Base-by-base conservation (phyloP, 1,140 invertebrate species). In the Eubasilissa regina region DNA sequence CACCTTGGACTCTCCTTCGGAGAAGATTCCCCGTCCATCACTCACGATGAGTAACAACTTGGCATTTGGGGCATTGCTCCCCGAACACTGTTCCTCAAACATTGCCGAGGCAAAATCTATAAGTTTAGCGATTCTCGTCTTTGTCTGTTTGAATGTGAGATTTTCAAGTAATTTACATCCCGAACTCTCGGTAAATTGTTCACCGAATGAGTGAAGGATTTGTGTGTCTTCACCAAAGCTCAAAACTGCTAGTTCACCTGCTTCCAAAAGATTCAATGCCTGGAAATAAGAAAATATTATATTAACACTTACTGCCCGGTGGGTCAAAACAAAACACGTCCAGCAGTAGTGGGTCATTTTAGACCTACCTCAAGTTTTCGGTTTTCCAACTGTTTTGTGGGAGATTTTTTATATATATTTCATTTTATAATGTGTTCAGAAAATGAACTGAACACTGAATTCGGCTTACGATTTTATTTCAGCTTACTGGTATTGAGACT, bases 31-130 rank as follows among this genome's bases (percentile, higher is more conserved):
- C 62, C 97, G 91, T 0, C 98, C 98, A 90, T 99, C 98, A 53
- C 97, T 97, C 7, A 99, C 90, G 43, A 99, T 93, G 12, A 99
- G 89, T 74, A 99, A 86, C 10, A 99, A 87, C 89, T 99, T 98
- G 10, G 91, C 91, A 79, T 91, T 91, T 1, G 90, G 75, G 0
- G 96, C 95, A 81, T 93, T 93, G 77, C 89, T 89, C 17, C 86
- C 80, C 21, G 88, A 87, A 55, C 85, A 86, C 81, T 90, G 91
- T 83, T 87, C 89, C 75, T 90, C 89, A 83, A 97, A 94, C 86
- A 95, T 90, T 1, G 93, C 92, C 0, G 93, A 93, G 13, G 93
- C 92, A 83, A 94, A 94, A 83, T 97, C 92, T 12, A 99, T 86
- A 21, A 99, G 86, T 84, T 96, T 91, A 1, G 92, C 93, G 53